Evolutionary conservation across 2,113 vertebrate species (phyloP).

Genomic region (Esox niger): DNA sequence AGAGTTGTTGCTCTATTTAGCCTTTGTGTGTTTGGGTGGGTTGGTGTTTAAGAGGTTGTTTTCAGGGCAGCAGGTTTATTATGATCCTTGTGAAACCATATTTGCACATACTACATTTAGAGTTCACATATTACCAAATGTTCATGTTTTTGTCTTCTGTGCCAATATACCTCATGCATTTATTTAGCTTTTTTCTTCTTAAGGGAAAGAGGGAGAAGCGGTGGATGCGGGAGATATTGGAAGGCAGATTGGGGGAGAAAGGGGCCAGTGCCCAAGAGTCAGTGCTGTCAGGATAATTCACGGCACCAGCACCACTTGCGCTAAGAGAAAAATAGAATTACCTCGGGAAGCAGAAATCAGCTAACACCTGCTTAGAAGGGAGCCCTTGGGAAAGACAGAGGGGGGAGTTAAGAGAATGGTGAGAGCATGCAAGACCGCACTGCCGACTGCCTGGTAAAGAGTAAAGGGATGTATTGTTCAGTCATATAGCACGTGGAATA

Average conservation of each 20-base stretch:
- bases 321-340: slow-evolving; percentile 64
- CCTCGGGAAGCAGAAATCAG: slow-evolving; percentile 65
- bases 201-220: not conserved
- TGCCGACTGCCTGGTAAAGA: slow-evolving; percentile 39
- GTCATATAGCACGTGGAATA: too few relatives aligned
- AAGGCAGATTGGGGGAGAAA: slow-evolving; percentile 6
- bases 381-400: slow-evolving; percentile 39
- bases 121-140: too few relatives aligned
- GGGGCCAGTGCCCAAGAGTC: slow-evolving; percentile 47
- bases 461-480: slow-evolving; percentile 27
- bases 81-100: too few relatives aligned
- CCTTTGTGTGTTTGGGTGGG: slow-evolving; percentile 11
- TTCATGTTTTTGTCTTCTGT: too few relatives aligned
- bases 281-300: slow-evolving; percentile 70
- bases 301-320: slow-evolving; percentile 49
- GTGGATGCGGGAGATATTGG: slow-evolving; percentile 9
- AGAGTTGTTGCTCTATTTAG: too few relatives aligned
- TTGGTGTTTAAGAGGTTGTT: slow-evolving; percentile 15
- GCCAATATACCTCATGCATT: not conserved
- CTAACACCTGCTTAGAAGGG: slow-evolving; percentile 69
- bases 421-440: slow-evolving; percentile 42
- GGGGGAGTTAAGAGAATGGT: slow-evolving; percentile 4
- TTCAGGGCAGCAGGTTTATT: slow-evolving; percentile 32
- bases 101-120: too few relatives aligned
- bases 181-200: too few relatives aligned